phyloP scores from a whole-genome alignment of 2,797 vertebrate genomes.

The Pampus argenteus region DNA sequence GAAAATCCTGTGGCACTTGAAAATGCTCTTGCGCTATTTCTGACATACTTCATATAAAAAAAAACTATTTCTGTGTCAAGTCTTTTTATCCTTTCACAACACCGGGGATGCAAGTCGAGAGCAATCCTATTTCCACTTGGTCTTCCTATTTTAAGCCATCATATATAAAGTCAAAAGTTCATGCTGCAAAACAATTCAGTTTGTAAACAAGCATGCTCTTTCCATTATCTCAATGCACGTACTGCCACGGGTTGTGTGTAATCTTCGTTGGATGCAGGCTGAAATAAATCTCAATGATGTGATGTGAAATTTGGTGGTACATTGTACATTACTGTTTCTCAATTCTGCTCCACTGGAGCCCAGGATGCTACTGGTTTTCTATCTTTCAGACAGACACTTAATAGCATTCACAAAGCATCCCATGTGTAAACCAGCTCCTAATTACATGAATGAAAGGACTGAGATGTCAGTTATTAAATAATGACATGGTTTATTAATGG shows the following conservation, averaged over 20 bases:
- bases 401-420: slow-evolving; percentile 27
- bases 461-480: slow-evolving; percentile 12
- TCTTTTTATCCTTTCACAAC: background rate
- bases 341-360: background rate
- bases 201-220: background rate
- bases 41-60: slow-evolving; percentile 5
- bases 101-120: background rate
- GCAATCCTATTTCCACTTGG: background rate
- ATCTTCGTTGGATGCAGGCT: background rate
- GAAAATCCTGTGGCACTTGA: background rate
- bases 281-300: slow-evolving; percentile 10
- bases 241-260: background rate
- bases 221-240: background rate
- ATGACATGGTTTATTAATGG: background rate
- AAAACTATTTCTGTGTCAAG: background rate
- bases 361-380: slow-evolving; percentile 4
- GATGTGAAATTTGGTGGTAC: slow-evolving; percentile 2
- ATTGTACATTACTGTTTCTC: slow-evolving; percentile 1
- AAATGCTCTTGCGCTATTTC: background rate
- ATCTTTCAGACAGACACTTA: slow-evolving; percentile 2
- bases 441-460: slow-evolving; percentile 26
- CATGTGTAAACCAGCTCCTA: slow-evolving; percentile 19
- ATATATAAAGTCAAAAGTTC: background rate
- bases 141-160: background rate
- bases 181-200: background rate